phyloP scores from a whole-genome alignment of 37 sponge, comb jelly and placozoan genomes.

The Hexactinellida sp. region DNA sequence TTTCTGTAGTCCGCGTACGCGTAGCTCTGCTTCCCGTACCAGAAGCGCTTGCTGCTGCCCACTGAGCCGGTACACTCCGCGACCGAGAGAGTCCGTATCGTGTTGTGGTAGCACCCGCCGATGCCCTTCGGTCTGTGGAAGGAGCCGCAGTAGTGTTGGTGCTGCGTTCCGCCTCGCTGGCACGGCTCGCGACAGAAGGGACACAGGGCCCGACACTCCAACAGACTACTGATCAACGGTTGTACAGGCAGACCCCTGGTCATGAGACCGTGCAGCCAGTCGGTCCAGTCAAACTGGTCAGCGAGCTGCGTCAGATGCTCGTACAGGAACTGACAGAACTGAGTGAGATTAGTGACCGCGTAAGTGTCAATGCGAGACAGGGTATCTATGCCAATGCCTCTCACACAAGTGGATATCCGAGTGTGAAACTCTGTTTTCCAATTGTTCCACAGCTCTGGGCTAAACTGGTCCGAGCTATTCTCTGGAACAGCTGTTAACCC shows the following conservation, averaged over 20 bases:
- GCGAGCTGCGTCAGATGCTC: not conserved
- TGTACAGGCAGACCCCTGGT: not conserved
- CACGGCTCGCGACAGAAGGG: slow-evolving; percentile 6
- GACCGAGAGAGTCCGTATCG: not conserved
- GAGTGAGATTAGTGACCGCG: not conserved
- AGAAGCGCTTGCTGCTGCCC: not conserved
- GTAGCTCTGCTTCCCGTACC: not conserved
- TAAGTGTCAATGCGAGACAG: not conserved
- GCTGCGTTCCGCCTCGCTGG: not conserved
- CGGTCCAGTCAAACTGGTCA: not conserved
- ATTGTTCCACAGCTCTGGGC: not conserved
- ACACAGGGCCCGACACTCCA: slow-evolving; percentile 4
- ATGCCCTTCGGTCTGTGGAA: slow-evolving; percentile 15
- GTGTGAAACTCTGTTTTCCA: not conserved
- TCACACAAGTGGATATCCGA: not conserved
- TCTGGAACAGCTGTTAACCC: not conserved
- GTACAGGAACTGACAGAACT: not conserved
- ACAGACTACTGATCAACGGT: not conserved
- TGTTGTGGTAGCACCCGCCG: not conserved
- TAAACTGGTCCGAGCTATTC: not conserved
- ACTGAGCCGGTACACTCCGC: not conserved
- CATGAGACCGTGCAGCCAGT: not conserved
- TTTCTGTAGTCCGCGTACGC: not conserved
- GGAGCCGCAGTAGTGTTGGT: slow-evolving; percentile 2
- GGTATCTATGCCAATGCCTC: not conserved